Evolutionary conservation across 2,113 vertebrate species (phyloP).

Genomic region (Scomber japonicus): DNA sequence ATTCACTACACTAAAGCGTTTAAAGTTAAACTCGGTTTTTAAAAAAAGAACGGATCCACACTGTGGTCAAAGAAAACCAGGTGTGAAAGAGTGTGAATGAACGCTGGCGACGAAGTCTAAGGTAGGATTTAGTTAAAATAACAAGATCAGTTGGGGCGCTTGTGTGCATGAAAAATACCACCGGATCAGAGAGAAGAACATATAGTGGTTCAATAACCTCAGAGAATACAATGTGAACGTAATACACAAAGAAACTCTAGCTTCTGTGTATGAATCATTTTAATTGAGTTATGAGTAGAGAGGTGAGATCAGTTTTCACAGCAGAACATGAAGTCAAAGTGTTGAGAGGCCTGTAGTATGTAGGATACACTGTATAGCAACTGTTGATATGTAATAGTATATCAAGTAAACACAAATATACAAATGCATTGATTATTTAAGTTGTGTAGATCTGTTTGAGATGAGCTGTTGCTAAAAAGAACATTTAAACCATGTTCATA

Average conservation of each 20-base stretch:
- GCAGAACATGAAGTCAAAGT: no score
- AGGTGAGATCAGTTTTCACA: background rate
- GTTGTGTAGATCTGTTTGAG: no score
- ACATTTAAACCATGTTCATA: no score
- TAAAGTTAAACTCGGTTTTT: background rate
- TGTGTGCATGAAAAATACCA: background rate
- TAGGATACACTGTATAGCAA: no score
- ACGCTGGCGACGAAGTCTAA: constrained; percentile 26
- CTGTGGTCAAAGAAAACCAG: background rate
- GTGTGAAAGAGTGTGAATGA: constrained; percentile 15
- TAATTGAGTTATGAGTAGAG: background rate
- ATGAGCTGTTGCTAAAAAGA: no score
- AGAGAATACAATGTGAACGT: background rate
- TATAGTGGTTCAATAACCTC: background rate
- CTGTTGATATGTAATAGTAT: no score
- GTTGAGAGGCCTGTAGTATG: no score
- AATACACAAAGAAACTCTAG: background rate
- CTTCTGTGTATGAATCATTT: background rate
- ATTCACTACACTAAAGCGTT: background rate
- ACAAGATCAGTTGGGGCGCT: background rate
- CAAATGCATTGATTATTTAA: no score
- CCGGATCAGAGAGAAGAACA: background rate
- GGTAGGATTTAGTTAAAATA: constrained; percentile 61
- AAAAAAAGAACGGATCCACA: background rate
- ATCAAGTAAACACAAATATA: no score